Evolutionary conservation across 2,113 vertebrate genomes (phyloP).

Genomic region (Odocoileus virginianus): DNA sequence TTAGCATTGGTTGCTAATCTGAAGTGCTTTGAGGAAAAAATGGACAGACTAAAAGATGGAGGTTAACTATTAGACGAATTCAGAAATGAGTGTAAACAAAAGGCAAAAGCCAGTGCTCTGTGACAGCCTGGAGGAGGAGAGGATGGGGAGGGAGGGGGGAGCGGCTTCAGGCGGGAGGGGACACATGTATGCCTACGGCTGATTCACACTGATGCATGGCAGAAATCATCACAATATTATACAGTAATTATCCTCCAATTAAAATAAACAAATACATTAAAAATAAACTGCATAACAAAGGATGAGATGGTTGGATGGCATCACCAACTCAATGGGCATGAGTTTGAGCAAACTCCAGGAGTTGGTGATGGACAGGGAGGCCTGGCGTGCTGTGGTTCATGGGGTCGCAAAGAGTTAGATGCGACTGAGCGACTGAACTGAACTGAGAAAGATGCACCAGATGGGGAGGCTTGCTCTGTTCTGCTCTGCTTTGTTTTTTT

Average conservation of each 20-base stretch:
- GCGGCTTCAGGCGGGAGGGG: background rate
- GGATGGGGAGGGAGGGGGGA: background rate
- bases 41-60: background rate
- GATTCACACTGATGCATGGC: background rate
- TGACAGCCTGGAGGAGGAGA: background rate
- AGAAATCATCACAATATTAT: background rate
- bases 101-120: background rate
- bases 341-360: background rate
- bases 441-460: background rate
- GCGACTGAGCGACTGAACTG: accelerated
- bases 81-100: background rate
- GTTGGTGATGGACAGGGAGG: background rate
- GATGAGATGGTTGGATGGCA: background rate
- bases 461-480: background rate
- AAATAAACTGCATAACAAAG: background rate
- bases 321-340: background rate
- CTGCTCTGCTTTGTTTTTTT: background rate
- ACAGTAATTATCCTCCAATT: background rate
- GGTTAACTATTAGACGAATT: background rate
- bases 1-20: background rate
- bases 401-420: background rate
- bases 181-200: background rate
- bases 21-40: background rate
- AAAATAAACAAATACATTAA: background rate
- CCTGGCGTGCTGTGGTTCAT: background rate